phyloP scores from a whole-genome alignment of 2,797 vertebrate genomes.

The Adelosebastes latens region DNA sequence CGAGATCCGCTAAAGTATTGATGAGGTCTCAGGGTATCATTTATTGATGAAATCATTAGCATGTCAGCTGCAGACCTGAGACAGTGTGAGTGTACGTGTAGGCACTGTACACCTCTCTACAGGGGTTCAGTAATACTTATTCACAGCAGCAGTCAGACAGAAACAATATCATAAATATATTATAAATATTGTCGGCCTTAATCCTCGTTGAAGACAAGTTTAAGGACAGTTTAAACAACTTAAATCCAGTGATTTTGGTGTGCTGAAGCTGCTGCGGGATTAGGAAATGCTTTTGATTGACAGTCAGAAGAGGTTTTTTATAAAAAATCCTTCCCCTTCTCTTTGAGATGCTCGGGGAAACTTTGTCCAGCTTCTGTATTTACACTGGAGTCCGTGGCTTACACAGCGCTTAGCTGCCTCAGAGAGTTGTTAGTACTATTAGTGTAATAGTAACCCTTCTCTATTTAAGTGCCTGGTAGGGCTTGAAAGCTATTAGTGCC shows the following conservation, averaged over 20 bases:
- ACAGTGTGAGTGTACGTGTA: neutral
- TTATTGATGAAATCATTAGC: constrained; percentile 65
- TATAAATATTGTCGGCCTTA: neutral
- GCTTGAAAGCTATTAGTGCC: constrained; percentile 43
- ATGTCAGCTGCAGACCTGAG: constrained; percentile 50
- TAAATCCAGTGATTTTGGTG: neutral
- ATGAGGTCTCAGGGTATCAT: constrained; percentile 54
- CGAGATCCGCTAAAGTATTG: constrained; percentile 55
- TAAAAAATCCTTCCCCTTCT: neutral
- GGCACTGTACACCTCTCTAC: neutral
- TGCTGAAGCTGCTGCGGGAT: neutral
- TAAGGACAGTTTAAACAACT: neutral
- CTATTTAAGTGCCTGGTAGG: constrained; percentile 39
- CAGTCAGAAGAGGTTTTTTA: neutral
- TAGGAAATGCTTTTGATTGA: neutral
- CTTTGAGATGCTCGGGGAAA: constrained; percentile 15
- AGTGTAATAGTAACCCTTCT: constrained; percentile 53
- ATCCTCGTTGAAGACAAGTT: neutral
- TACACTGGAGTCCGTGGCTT: constrained; percentile 24
- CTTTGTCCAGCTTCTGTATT: constrained; percentile 37
- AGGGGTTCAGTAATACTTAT: neutral
- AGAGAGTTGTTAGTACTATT: constrained; percentile 49
- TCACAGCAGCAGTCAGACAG: neutral
- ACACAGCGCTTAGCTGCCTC: constrained; percentile 25
- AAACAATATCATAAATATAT: neutral